Base-by-base conservation (phyloP, 2,113 vertebrate species). In the Albula glossodonta region DNA sequence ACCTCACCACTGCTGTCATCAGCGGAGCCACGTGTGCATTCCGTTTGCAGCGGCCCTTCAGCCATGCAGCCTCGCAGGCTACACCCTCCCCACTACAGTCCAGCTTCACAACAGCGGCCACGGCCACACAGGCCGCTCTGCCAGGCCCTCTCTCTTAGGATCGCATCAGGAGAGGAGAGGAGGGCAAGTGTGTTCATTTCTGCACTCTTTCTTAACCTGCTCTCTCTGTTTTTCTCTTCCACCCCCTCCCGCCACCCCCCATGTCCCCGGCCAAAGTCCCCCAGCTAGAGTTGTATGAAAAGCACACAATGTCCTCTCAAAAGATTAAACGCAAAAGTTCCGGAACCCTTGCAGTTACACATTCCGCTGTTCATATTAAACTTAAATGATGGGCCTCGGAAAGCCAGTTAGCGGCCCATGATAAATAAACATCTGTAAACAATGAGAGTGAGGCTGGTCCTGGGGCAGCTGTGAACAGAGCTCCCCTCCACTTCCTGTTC, bases 401-500 rank as follows among this genome's bases (percentile, higher is more conserved):
- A 80, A 80, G 31, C 48, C 31, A 9, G 78, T 49, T 49, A 13
- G 3, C 13, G 10, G 49, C 0, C 15, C 5, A 48, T 17, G 48
- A 8, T 48, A 50, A 80, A 48, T 48, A 56, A 56, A 56, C 53
- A 56, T 56, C 53, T 56, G 53, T 56, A 12, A 6, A 80, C 15
- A 48, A 80, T 41, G 41, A n/a, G 3, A 80, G 31, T 41, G 31
- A 41, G 31, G 12, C 12, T 13, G 48, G 31, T 49, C 41, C 3
- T 1, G 41, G 78, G 41, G 5, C 78, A 49, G 78, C 48, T 41
- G 13, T 41, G 41, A 80, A 48, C 10, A 49, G 5, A 41, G 63
- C 31, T 70, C 63, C n/a, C 49, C 41, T 22, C 56, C 48, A 41
- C 82, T 25, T 92, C 90, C 89, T 91, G 88, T 91, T 81, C 74